A percentile compares a stretch with the other conserved stretches of the same genome.
phyloP scores from a whole-genome alignment of 2,888 invertebrate species.

The Drosophila bunnanda region DNA sequence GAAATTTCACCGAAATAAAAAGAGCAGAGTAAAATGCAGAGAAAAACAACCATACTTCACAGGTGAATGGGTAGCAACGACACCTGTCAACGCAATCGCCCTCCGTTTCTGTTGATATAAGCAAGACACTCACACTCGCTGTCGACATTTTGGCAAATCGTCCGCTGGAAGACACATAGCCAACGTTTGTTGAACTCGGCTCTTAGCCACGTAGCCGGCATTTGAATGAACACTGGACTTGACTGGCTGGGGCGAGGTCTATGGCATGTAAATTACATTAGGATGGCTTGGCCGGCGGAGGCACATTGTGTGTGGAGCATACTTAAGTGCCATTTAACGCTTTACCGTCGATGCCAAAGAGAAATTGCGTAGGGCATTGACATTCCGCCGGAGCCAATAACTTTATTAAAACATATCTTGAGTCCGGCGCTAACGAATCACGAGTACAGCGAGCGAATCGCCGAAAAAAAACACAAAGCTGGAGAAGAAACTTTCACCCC shows the following conservation, averaged over 20 bases:
- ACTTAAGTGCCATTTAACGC: conserved; percentile 73
- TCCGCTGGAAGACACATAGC: conserved; percentile 38
- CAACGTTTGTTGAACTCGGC: conserved; percentile 69
- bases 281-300: conserved; percentile 31
- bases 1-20: conserved; percentile 68
- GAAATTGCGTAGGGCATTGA: conserved; percentile 80
- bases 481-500: conserved; percentile 68
- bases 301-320: conserved; percentile 70
- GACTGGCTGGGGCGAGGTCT: conserved; percentile 72
- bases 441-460: neutral
- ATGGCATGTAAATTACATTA: conserved; percentile 74
- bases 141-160: conserved; percentile 64
- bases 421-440: conserved; percentile 13
- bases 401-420: conserved; percentile 54
- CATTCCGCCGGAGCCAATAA: conserved; percentile 52
- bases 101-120: conserved; percentile 19
- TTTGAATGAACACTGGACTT: conserved; percentile 61
- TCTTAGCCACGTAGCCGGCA: conserved; percentile 59
- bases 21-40: conserved; percentile 21
- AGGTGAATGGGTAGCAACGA: conserved; percentile 45
- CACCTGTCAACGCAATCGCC: conserved; percentile 57
- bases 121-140: neutral
- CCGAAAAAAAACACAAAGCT: neutral
- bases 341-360: conserved; percentile 60
- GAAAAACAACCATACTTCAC: conserved; percentile 32